A percentile compares a stretch with the other conserved stretches of the same genome.
phyloP scores from a whole-genome alignment of 1,140 invertebrate genomes.

The Panagrolaimus sp. region DNA sequence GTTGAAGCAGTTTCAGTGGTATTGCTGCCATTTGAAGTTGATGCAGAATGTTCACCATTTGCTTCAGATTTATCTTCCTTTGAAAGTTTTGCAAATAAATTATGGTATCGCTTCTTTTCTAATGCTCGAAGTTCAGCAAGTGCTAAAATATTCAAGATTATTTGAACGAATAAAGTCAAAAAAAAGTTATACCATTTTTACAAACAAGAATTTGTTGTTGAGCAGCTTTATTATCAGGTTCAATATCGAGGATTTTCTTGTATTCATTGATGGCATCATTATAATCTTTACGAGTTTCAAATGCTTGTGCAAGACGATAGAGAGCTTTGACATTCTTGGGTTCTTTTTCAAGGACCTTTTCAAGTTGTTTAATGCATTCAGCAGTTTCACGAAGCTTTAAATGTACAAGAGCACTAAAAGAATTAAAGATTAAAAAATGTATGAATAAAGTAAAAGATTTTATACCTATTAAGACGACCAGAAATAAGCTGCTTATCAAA shows the following conservation, averaged over 20 bases:
- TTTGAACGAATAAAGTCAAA: too few species aligned
- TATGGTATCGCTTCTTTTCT: conserved; percentile 83
- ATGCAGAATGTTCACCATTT: too few species aligned
- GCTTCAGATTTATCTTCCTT: conserved; percentile 59
- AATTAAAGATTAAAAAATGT: background rate
- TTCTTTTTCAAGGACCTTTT: conserved; percentile 71
- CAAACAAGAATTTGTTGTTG: conserved; percentile 71
- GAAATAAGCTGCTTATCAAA: conserved; percentile 1
- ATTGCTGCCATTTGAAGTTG: too few species aligned
- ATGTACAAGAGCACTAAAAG: conserved; percentile 77
- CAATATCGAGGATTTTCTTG: conserved; percentile 67
- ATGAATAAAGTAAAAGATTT: background rate
- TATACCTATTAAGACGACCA: conserved; percentile 14
- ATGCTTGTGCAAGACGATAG: conserved; percentile 78
- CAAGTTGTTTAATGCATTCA: conserved; percentile 69
- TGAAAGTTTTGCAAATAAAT: conserved; percentile 74
- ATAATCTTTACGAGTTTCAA: conserved; percentile 71
- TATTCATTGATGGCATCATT: conserved; percentile 75
- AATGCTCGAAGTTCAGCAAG: conserved; percentile 71
- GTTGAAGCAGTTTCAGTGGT: too few species aligned
- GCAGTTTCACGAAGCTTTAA: conserved; percentile 73
- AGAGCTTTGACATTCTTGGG: conserved; percentile 78
- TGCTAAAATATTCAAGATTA: too few species aligned
- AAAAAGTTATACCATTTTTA: too few species aligned
- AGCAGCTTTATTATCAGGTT: conserved; percentile 77